Percentiles rank a stretch among this genome's conserved stretches.
These are phyloP conservation scores for Prenolepis imparis DNA, from an alignment of 2,888 invertebrate genomes.

Conservation along the genomic window DNA sequence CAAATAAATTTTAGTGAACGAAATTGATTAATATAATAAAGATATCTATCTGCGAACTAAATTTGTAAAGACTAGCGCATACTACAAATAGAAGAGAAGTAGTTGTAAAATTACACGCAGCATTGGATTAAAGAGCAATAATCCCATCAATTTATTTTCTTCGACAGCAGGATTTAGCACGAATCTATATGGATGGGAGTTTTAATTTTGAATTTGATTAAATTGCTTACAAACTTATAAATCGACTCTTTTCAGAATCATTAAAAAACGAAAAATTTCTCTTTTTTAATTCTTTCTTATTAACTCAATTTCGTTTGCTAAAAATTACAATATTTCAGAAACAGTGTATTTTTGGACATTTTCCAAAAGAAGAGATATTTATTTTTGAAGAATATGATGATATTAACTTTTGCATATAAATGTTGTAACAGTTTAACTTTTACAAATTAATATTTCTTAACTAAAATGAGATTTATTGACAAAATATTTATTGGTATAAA, in stretches of 20 bases:
- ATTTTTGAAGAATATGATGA: no score
- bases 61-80: background rate
- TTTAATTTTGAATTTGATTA: no score
- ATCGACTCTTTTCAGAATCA: no score
- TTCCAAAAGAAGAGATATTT: no score
- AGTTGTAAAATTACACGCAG: background rate
- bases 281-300: no score
- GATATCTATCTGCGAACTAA: background rate
- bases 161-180: background rate
- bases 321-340: no score
- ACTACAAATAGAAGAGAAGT: background rate
- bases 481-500: background rate
- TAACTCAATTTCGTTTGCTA: no score
- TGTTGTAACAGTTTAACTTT: background rate
- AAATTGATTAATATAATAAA: background rate
- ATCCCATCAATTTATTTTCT: background rate
- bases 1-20: background rate
- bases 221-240: no score
- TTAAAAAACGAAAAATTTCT: no score
- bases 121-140: background rate
- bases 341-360: no score
- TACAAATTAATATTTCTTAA: background rate
- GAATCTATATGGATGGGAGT: background rate
- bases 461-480: background rate
- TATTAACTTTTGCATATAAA: background rate